These are phyloP conservation scores for Dunckerocampus dactyliophorus DNA, from an alignment of 2,113 vertebrate species.

Conservation along the genomic window DNA sequence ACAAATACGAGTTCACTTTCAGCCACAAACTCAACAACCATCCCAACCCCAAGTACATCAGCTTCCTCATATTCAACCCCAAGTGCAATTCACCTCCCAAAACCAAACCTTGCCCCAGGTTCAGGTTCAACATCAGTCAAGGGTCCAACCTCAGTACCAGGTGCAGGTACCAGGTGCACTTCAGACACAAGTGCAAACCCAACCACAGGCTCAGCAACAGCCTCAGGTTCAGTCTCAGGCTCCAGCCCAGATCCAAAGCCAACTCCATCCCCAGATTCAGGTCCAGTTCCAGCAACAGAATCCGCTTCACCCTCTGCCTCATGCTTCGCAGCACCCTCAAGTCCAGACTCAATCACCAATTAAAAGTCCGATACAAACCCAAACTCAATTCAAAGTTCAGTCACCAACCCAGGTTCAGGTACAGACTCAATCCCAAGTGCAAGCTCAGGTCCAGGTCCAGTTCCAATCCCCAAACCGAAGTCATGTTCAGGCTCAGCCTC, in stretches of 20 bases:
- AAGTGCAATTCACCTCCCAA: conserved; percentile 51
- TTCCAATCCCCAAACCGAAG: conserved; percentile 73
- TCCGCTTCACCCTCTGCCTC: conserved; percentile 66
- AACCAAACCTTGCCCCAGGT: conserved; percentile 30
- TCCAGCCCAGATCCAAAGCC: conserved; percentile 39
- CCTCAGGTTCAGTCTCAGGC: conserved; percentile 53
- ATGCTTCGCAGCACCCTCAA: conserved; percentile 56
- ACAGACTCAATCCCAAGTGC: conserved; percentile 69
- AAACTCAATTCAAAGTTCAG: conserved; percentile 55
- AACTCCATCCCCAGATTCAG: conserved; percentile 65
- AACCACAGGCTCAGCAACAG: conserved; percentile 62
- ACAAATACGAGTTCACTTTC: conserved; percentile 69
- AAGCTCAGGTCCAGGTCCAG: conserved; percentile 73
- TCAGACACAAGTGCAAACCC: conserved; percentile 44
- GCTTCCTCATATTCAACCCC: conserved; percentile 54
- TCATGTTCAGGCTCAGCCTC: conserved; percentile 71
- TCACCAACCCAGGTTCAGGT: conserved; percentile 72
- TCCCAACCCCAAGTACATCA: conserved; percentile 37
- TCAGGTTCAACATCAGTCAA: conserved; percentile 41
- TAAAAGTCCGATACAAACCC: conserved; percentile 64
- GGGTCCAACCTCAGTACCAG: conserved; percentile 51
- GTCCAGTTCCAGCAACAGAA: conserved; percentile 61
- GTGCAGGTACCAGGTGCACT: conserved; percentile 53
- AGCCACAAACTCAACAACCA: conserved; percentile 46
- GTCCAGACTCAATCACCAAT: conserved; percentile 47